A percentile compares a stretch with the other conserved stretches of the same genome.
Conservation (phyloP, 2,888 invertebrate genomes). For the Dicycla oo region DNA sequence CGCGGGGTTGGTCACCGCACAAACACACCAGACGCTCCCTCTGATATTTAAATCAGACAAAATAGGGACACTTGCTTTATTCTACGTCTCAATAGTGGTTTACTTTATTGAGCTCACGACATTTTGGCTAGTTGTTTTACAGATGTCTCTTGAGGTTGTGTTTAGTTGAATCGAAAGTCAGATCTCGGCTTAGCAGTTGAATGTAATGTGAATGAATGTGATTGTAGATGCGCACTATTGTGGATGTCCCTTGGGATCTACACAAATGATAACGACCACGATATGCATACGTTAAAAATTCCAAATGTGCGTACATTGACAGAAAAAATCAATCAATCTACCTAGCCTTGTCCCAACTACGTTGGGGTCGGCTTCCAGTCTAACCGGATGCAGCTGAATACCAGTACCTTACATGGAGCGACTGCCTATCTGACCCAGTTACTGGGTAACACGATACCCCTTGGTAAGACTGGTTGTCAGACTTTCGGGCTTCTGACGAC, state of each 20-base stretch:
- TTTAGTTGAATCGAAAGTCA: neutral
- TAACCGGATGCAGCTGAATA: too few relatives aligned
- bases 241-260: neutral
- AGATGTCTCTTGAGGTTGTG: slow-evolving; percentile 6
- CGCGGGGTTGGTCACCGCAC: slow-evolving; percentile 48
- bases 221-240: neutral
- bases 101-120: slow-evolving; percentile 46
- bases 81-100: slow-evolving; percentile 55
- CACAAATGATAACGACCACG: neutral
- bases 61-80: slow-evolving; percentile 58
- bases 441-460: too few relatives aligned
- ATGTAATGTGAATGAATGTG: neutral
- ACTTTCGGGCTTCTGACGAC: too few relatives aligned
- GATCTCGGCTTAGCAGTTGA: slow-evolving; percentile 1
- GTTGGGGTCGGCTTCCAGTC: too few relatives aligned
- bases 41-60: slow-evolving; percentile 66
- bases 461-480: too few relatives aligned
- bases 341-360: too few relatives aligned
- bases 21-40: slow-evolving; percentile 52
- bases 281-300: neutral
- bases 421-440: too few relatives aligned
- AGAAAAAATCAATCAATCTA: too few relatives aligned
- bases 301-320: neutral
- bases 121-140: slow-evolving; percentile 34
- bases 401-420: too few relatives aligned